phyloP scores from a whole-genome alignment of 1,140 invertebrate species.

The Colletes gigas region DNA sequence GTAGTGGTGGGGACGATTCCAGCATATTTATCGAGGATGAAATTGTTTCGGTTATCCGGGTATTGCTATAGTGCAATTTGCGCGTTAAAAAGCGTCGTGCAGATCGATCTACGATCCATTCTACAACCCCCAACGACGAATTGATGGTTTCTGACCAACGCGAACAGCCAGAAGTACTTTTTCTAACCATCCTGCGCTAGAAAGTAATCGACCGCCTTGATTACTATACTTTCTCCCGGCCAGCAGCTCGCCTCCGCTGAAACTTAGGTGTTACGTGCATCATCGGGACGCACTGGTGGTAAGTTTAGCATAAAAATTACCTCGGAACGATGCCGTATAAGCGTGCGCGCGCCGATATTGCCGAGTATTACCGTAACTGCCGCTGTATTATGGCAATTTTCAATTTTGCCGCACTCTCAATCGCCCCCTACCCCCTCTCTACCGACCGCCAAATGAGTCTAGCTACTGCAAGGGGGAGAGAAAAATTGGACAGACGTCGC shows the following conservation, averaged over 20 bases:
- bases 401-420: conserved; percentile 63
- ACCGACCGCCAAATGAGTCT: conserved; percentile 36
- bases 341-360: conserved; percentile 49
- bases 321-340: conserved; percentile 53
- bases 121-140: neutral
- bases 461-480: neutral
- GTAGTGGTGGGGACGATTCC: too few species aligned
- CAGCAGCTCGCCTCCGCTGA: neutral
- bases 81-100: neutral
- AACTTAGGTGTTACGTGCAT: conserved; percentile 52
- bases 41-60: too few species aligned
- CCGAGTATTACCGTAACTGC: conserved; percentile 63
- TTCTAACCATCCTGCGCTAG: neutral
- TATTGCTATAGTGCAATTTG: too few species aligned
- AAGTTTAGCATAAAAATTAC: conserved; percentile 59
- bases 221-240: conserved; percentile 46
- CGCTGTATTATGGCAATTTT: conserved; percentile 64
- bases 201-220: conserved; percentile 33
- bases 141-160: neutral
- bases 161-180: neutral
- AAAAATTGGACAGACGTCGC: conserved; percentile 33
- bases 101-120: neutral
- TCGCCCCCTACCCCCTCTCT: conserved; percentile 36
- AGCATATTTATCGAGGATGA: too few species aligned
- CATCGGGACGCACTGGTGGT: conserved; percentile 21